Percentiles rank a stretch among this genome's conserved stretches.
Evolutionary conservation across 2,888 invertebrate species (phyloP).

Genomic region (Disparrhopalites patrizii): DNA sequence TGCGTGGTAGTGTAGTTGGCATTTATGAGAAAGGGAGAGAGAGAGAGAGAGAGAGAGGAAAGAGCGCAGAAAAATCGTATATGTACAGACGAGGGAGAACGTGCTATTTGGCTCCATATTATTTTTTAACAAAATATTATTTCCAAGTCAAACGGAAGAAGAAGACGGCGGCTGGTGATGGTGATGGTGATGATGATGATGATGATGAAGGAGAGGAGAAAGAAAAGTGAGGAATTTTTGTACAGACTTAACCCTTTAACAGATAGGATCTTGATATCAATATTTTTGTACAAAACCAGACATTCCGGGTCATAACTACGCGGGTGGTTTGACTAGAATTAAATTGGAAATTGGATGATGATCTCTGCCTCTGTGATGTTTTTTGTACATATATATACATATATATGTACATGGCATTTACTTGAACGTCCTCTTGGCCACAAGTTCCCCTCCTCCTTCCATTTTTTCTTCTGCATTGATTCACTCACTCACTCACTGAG

Average conservation of each 20-base stretch:
- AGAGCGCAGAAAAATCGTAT: too few relatives aligned
- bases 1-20: too few relatives aligned
- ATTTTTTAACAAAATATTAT: too few relatives aligned
- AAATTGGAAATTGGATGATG: constrained; percentile 27
- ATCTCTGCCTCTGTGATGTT: constrained; percentile 17
- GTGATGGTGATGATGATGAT: too few relatives aligned
- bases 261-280: constrained; percentile 29
- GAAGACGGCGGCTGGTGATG: background rate
- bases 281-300: constrained; percentile 45
- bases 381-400: background rate
- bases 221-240: constrained; percentile 21
- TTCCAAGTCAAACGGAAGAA: background rate
- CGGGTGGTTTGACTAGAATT: constrained; percentile 42
- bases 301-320: constrained; percentile 48
- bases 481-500: too few relatives aligned
- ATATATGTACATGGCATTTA: constrained; percentile 7
- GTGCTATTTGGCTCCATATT: too few relatives aligned
- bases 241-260: constrained; percentile 21
- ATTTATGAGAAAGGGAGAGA: too few relatives aligned
- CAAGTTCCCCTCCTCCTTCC: constrained; percentile 2
- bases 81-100: too few relatives aligned
- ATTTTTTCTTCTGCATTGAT: too few relatives aligned
- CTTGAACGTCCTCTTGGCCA: background rate
- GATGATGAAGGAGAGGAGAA: constrained; percentile 15
- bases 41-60: too few relatives aligned